Conservation (phyloP, 2,797 vertebrate species). For the Hybognathus amarus region DNA sequence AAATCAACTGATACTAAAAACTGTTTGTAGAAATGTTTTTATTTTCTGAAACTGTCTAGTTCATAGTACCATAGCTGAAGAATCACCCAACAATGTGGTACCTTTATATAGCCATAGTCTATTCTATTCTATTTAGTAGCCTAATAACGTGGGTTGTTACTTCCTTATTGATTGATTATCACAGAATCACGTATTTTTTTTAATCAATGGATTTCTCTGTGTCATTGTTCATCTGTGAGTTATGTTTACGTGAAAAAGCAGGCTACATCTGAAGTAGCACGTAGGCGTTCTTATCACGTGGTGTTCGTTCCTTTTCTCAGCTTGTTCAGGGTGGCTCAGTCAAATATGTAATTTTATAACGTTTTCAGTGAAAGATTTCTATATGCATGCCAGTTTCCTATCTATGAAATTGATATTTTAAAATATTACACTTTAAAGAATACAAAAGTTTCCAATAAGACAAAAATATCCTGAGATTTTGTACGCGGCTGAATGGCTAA, state of each 20-base stretch:
- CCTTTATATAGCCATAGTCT: background rate
- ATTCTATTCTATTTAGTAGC: background rate
- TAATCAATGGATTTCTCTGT: background rate
- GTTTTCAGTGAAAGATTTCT: background rate
- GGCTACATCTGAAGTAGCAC: background rate
- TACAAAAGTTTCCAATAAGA: background rate
- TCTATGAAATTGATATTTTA: accelerated
- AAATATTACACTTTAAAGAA: background rate
- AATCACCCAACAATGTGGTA: no score
- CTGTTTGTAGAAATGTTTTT: no score
- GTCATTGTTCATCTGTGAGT: background rate
- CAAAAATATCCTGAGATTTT: background rate
- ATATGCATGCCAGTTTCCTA: background rate
- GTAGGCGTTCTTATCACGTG: constrained; percentile 5
- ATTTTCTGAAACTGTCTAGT: no score
- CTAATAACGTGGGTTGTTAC: background rate
- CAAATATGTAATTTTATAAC: background rate
- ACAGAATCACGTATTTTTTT: background rate
- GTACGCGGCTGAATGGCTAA: background rate
- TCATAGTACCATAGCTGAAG: no score
- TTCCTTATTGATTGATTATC: background rate
- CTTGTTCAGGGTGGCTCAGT: background rate
- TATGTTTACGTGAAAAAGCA: no score
- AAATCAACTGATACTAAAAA: no score
- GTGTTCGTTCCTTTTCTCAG: background rate